Base-by-base conservation (phyloP, 2,113 vertebrate species). In the Prochilodus magdalenae region DNA sequence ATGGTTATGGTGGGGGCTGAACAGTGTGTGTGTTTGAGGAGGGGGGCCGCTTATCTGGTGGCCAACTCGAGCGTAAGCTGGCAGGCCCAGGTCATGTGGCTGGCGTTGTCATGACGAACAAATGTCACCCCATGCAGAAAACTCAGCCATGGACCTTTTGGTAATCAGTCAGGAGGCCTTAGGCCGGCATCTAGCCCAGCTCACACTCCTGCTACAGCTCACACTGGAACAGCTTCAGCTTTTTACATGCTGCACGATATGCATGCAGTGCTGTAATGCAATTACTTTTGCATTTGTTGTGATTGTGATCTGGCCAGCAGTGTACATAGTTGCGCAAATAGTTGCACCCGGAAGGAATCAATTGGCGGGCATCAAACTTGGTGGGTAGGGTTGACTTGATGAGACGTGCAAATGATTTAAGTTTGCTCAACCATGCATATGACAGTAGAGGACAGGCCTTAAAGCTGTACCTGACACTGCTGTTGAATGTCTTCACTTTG, bases 11-110 rank as follows among this genome's bases (percentile, higher is more conserved):
- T 83, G 77, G 70, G n/a, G 18, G 69, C 16, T 20, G 49, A 47
- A 16, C 40, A 73, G 30, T 30, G 30, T 73, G 83, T 65, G 53
- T 55, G 30, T 53, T 4, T 77, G 73, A 59, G 75, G 49, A 62
- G 47, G 73, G 62, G 66, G 75, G 22, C n/a, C 33, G 77, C 65
- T 85, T 79, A 82, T 76, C 74, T 86, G 70, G 44, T 59, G 36
- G 57, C 84, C 82, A 75, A 83, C 77, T 86, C 73, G 75, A 83
- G 75, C 83, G 71, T 81, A 73, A 85, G 71, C 85, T 86, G 66
- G 67, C 86, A 49, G 75, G 86, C 8, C 63, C 29, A 57, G 78
- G 79, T 92, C 89, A 91, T 59, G 30, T 92, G 85, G 80, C 80
- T 24, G 11, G 24, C 24, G 88, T 90, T 88, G 86, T 86, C 85